A percentile compares a stretch with the other conserved stretches of the same genome.
Conservation (phyloP, 2,797 vertebrate species). For the Tapera naevia region DNA sequence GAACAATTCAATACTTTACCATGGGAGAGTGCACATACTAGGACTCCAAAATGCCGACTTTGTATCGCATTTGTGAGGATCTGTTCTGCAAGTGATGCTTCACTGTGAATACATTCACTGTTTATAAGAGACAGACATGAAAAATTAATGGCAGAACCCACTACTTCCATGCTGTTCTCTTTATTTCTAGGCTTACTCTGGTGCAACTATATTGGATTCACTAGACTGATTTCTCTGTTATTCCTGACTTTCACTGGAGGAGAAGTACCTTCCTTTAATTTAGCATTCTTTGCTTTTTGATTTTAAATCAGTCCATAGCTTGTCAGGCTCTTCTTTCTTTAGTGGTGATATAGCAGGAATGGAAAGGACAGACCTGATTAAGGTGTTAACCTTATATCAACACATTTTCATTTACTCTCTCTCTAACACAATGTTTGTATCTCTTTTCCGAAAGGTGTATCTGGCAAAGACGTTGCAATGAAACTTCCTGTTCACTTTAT, state of each 20-base stretch:
- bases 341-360: not conserved
- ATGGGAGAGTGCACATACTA: not conserved
- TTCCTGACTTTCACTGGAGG: not conserved
- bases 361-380: not conserved
- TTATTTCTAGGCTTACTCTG: not conserved
- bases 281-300: not conserved
- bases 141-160: not conserved
- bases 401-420: not conserved
- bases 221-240: not conserved
- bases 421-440: not conserved
- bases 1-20: not conserved
- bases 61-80: not conserved
- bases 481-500: not conserved
- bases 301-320: not conserved
- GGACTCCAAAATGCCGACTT: not conserved
- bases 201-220: not conserved
- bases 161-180: not conserved
- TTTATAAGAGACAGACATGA: not conserved
- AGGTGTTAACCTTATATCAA: not conserved
- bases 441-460: not conserved
- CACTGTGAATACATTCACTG: not conserved
- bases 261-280: not conserved
- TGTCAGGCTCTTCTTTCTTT: not conserved
- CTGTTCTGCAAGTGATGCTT: not conserved
- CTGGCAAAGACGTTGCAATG: not conserved